Percentiles rank a stretch among this genome's conserved stretches.
These are phyloP conservation scores for Alsophila aescularia DNA, from an alignment of 2,888 invertebrate genomes.

Conservation along the genomic window DNA sequence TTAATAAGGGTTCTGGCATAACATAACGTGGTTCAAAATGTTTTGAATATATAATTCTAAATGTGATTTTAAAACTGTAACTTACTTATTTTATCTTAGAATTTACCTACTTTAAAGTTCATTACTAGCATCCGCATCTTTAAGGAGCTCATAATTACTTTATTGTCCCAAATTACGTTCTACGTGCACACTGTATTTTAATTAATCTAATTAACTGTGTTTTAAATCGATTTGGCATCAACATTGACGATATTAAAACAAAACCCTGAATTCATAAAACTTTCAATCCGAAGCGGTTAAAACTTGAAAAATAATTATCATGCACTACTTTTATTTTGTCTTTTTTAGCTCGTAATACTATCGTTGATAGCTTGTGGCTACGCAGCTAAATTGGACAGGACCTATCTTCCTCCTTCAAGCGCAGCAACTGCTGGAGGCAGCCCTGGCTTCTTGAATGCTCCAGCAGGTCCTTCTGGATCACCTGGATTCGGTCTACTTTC, in stretches of 20 bases:
- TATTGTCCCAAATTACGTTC: conserved; percentile 7
- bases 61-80: too few relatives aligned
- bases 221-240: background rate
- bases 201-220: background rate
- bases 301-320: background rate
- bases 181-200: background rate
- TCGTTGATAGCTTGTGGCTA: conserved; percentile 70
- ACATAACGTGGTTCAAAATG: background rate
- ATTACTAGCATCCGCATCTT: background rate
- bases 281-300: too few relatives aligned
- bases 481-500: conserved; percentile 18
- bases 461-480: conserved; percentile 42
- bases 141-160: conserved; percentile 13
- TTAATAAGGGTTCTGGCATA: too few relatives aligned
- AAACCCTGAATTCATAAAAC: too few relatives aligned
- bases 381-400: conserved; percentile 75
- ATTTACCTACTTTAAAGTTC: too few relatives aligned
- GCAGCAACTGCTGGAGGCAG: conserved; percentile 74
- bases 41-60: background rate
- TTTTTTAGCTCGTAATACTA: conserved; percentile 71
- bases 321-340: conserved; percentile 8
- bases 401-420: conserved; percentile 73
- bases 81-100: too few relatives aligned
- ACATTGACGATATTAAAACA: conserved; percentile 11
- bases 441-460: conserved; percentile 67